Evolutionary conservation across 2,888 invertebrate species (phyloP), one percentile per base, ranked within the genome.

Genomic region (Microctonus hyperodae): DNA sequence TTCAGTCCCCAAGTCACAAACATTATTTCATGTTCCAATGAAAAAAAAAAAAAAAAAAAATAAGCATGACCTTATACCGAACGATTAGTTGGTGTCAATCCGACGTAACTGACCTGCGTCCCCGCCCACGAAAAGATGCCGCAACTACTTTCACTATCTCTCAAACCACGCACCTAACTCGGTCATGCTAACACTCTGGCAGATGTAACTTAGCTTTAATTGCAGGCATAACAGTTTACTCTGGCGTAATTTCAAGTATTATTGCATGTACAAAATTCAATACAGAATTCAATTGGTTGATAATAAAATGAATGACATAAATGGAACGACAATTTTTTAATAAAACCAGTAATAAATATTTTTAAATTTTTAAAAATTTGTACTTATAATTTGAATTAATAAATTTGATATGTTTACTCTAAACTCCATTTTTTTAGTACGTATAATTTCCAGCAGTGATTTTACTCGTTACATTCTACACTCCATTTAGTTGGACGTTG

Each of bases 81-180:
- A 50, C 50, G 50, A 60, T 31, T 60, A 60, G 60, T 60, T 16
- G 37, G 31, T 59, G 50, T 56, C 56, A 48, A 55, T 63, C 20
- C 63, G 20, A 28, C 37, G 55, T 68, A 64, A 69, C 65, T 68
- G 68, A 64, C 58, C 71, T 67, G 65, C 35, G 58, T 22, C 37
- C 65, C 58, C 55, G 48, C 65, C 64, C 55, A 67, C 61, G 53
- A 63, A 40, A 57, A 64, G 53, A 64, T 56, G 60, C 51, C 64
- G 67, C 40, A 60, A 68, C 56, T 57, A 71, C 69, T 68, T 71
- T 71, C 69, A 71, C 69, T 67, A 61, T 58, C 37, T 70, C 56
- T 48, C 58, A 60, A 64, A 61, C 57, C 13, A 60, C 60, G 31
- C 48, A 60, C 40, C 57, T 65, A 63, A 64, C 59, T 63, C 31